Evolutionary conservation across 2,113 vertebrate species (phyloP).

Genomic region (Setophaga petechia): DNA sequence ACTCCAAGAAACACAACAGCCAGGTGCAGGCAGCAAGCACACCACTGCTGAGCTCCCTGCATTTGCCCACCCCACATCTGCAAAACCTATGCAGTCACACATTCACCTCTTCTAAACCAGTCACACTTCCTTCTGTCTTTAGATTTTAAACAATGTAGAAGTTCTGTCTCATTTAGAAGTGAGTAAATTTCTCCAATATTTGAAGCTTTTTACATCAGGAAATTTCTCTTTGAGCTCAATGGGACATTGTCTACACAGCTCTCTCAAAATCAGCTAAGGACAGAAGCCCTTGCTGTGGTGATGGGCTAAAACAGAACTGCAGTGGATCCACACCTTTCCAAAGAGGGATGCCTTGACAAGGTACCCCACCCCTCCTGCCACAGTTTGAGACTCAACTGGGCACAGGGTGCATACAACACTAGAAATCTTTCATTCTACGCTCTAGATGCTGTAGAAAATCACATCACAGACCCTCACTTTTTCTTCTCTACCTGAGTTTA

Average conservation of each 20-base stretch:
- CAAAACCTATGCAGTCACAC: background rate
- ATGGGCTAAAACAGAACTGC: background rate
- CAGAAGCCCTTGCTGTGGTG: background rate
- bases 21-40: background rate
- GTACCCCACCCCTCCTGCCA: background rate
- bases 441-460: background rate
- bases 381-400: background rate
- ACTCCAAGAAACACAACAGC: background rate
- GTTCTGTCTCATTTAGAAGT: background rate
- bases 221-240: background rate
- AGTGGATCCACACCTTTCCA: background rate
- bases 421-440: background rate
- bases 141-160: no score
- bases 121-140: background rate
- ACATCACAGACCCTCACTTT: background rate
- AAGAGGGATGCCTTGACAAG: background rate
- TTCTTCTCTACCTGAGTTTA: background rate
- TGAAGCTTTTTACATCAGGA: background rate
- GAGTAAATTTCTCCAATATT: background rate
- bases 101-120: background rate
- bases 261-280: background rate
- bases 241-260: background rate
- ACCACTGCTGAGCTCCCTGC: background rate
- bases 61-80: background rate
- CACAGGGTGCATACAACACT: background rate